Evolutionary conservation across 2,888 invertebrate species (phyloP), one percentile per base, ranked within the genome.

Genomic region (Hydroisotoma schaefferi): DNA sequence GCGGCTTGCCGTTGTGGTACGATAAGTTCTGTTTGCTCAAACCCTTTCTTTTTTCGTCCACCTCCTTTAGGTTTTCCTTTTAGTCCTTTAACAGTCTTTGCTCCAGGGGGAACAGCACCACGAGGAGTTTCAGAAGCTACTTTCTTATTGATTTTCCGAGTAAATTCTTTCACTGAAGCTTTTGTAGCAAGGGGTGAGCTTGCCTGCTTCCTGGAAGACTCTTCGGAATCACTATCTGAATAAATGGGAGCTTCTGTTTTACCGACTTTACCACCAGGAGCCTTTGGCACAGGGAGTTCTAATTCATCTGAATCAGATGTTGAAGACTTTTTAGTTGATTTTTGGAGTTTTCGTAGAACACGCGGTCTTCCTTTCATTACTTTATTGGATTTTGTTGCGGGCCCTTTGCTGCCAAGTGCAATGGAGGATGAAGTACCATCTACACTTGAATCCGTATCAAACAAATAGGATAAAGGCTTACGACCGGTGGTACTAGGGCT

Each of bases 1-100:
- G 92, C 92, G 27, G 92, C 92, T 78, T 91, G 89, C 55, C 92
- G 80, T 75, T 92, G 92, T 1, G 92, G 92, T 43, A 92, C 92
- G 68, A 92, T 90, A 54, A 91, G 80, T 77, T 90, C 88, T 1
- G 88, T 85, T n/a, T 87, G 85, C 65, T 71, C 72, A 63, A 72
- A 70, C 3, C 61, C 55, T 79, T 33, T 79, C 79, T 75, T 79
- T 80, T 67, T 67, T 47, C 62, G 77, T 78, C n/a, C 67, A 54
- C 55, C 59, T 12, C 55, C 61, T 48, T 37, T 55, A 10, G 56
- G 49, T 73, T 74, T 80, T 37, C 77, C 76, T 6, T 72, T 58
- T 15, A 12, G 22, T 15, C 22, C 26, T 37, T 69, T 22, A 2
- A 18, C 33, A 18, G 44, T 65, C 68, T 66, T 62, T 66, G 70